Percentiles rank a stretch among this genome's conserved stretches.
phyloP scores from a whole-genome alignment of 2,797 vertebrate genomes.

The Kryptolebias ocellatus region DNA sequence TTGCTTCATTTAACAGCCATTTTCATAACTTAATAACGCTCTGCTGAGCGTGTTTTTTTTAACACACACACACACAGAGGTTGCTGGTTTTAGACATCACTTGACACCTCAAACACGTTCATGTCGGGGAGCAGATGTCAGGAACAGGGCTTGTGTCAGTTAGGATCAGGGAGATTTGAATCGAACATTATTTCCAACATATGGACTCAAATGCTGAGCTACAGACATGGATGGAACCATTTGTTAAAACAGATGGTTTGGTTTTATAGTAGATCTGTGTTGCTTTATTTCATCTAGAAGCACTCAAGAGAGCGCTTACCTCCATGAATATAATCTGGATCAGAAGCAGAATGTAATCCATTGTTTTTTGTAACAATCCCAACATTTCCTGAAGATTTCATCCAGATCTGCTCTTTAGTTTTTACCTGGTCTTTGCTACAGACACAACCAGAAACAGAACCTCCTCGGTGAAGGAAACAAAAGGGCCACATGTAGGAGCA shows the following conservation, averaged over 20 bases:
- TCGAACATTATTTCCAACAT: conserved; percentile 15
- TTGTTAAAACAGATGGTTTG: not conserved
- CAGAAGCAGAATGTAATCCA: too few relatives aligned
- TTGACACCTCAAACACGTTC: not conserved
- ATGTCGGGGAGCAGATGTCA: conserved; percentile 57
- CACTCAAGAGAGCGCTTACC: too few relatives aligned
- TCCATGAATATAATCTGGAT: too few relatives aligned
- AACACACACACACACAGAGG: conserved; percentile 16
- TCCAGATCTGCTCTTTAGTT: too few relatives aligned
- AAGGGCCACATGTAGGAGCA: too few relatives aligned
- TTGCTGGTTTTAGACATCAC: conserved; percentile 36
- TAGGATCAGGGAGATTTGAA: conserved; percentile 19
- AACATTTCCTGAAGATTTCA: too few relatives aligned
- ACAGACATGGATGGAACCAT: not conserved
- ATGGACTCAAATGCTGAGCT: not conserved
- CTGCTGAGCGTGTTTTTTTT: conserved; percentile 38
- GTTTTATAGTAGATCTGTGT: not conserved
- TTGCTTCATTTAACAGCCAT: conserved; percentile 37
- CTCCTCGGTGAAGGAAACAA: too few relatives aligned
- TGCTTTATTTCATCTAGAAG: not conserved
- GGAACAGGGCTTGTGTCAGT: conserved; percentile 51
- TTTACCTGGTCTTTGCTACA: too few relatives aligned
- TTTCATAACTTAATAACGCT: conserved; percentile 44
- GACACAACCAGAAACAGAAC: too few relatives aligned
- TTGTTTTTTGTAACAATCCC: too few relatives aligned